Evolutionary conservation across 2,888 invertebrate genomes (phyloP).

Genomic region (Rhyacophila evoluta): DNA sequence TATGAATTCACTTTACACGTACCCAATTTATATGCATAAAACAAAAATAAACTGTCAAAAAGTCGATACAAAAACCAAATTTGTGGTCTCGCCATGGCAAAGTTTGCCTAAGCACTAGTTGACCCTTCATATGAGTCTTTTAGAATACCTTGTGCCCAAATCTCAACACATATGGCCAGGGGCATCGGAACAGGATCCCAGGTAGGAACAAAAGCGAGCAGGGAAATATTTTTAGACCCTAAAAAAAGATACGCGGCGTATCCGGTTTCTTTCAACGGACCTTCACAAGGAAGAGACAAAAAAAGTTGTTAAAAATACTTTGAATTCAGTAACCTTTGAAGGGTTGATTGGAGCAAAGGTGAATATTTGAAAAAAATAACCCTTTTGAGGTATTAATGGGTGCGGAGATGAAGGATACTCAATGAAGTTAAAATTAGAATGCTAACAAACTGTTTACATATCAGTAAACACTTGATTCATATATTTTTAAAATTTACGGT

Average conservation of each 20-base stretch:
- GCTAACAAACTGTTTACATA: neutral
- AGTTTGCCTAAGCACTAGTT: constrained; percentile 15
- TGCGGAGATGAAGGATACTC: neutral
- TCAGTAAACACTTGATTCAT: too few relatives aligned
- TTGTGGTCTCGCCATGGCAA: neutral
- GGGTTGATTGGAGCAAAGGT: constrained; percentile 3
- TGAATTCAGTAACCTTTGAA: neutral
- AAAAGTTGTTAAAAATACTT: constrained; percentile 10
- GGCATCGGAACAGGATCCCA: constrained; percentile 17
- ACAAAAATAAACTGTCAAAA: neutral
- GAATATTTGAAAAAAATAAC: constrained; percentile 10
- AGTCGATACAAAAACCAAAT: neutral
- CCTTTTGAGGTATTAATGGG: neutral
- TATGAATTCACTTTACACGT: too few relatives aligned
- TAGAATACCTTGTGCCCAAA: constrained; percentile 19
- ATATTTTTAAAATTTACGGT: too few relatives aligned
- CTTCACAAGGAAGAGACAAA: neutral
- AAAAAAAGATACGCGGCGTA: neutral
- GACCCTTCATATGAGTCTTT: neutral
- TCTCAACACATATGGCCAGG: constrained; percentile 15
- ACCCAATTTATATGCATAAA: too few relatives aligned
- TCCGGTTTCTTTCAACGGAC: constrained; percentile 24
- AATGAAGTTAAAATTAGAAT: neutral
- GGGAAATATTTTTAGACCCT: constrained; percentile 22
- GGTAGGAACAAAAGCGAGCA: constrained; percentile 10